Evolutionary conservation across 1,140 invertebrate genomes (phyloP), one percentile per base, ranked within the genome.

Genomic region (Papilio polyxenes): DNA sequence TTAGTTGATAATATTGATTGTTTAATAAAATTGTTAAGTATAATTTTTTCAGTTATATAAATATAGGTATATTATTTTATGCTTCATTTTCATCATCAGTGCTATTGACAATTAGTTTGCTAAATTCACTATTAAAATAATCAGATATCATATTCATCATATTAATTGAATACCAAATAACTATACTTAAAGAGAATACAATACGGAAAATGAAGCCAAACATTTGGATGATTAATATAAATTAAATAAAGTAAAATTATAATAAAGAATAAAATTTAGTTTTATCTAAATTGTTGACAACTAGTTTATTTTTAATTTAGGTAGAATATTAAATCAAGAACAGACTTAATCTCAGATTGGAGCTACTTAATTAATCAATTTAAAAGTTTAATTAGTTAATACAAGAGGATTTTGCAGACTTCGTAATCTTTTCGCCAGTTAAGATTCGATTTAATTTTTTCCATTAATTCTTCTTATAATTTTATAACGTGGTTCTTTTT

Each of bases 111-210:
- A 80, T 44, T 23, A 79, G 11, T 44, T 80, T 80, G 15, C 62
- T 80, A 62, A 80, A 80, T 65, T 80, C 78, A 4, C 9, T 80
- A 51, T 80, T 80, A 65, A 80, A 80, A 48, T 80, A 80, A 80
- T 80, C 78, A 11, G 78, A 69, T 7, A 80, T 80, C 78, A 80
- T 80, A 69, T 80, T 80, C 78, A 44, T 69, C 48, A 80, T 53
- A 31, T 80, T 80, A 44, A 80, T 53, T 2, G 78, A 80, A 49
- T 80, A 80, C 78, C 78, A 80, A 44, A 80, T 44, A 11, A 80
- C 59, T 49, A 80, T 23, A 69, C 59, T 80, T 20, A 80, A 49
- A 11, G 78, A 80, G 40, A 80, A 80, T 20, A 80, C 40, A 62
- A 80, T 15, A 20, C 78, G 78, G 10, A 80, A 80, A 44, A 80